phyloP scores from a whole-genome alignment of 2,113 vertebrate species.

The Erythrocebus patas region DNA sequence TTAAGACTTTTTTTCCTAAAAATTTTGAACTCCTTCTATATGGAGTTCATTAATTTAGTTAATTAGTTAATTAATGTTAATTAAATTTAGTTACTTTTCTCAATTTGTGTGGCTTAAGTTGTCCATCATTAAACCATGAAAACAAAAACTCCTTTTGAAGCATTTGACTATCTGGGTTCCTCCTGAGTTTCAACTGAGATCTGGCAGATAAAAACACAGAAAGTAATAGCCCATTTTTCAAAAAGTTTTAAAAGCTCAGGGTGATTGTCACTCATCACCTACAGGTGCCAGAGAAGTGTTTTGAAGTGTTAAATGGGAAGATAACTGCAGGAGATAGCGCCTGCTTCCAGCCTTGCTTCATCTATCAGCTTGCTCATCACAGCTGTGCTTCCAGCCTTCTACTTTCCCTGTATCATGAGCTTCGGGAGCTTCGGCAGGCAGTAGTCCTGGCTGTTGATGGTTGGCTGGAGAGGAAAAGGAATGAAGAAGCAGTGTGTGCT shows the following conservation, averaged over 20 bases:
- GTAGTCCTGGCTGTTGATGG: not conserved
- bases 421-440: not conserved
- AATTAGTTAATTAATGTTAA: too few relatives aligned
- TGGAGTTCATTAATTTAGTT: not conserved
- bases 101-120: not conserved
- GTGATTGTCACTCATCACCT: not conserved
- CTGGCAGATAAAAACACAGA: not conserved
- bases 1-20: not conserved
- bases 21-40: not conserved
- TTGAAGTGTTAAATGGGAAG: not conserved
- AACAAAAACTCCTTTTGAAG: not conserved
- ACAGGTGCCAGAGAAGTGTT: not conserved
- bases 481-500: not conserved
- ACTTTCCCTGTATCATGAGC: not conserved
- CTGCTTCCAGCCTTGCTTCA: not conserved
- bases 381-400: not conserved
- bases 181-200: not conserved
- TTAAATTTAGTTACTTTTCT: not conserved
- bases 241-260: not conserved
- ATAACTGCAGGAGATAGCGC: not conserved
- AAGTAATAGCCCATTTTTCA: not conserved
- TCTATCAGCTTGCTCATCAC: accelerated
- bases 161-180: not conserved
- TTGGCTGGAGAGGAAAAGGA: not conserved
- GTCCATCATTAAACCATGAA: not conserved